These are phyloP conservation scores for Chrysaora quinquecirrha DNA, from an alignment of 30 jellyfish, hydroid and myxozoan genomes.

Conservation along the genomic window DNA sequence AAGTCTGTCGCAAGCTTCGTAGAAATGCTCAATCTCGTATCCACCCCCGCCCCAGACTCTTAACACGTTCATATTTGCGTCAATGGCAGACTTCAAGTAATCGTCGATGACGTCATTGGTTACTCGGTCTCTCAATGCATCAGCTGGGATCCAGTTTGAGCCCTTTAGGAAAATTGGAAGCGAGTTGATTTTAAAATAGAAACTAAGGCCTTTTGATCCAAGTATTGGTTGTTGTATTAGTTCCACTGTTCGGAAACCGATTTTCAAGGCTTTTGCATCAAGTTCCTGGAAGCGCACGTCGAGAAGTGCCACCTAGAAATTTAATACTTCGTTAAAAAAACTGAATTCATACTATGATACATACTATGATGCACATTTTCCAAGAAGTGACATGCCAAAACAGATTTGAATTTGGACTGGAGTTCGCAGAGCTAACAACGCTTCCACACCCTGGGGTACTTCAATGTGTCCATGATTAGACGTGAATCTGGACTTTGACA, in stretches of 20 bases:
- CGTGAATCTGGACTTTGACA: no score
- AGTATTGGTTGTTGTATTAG: conserved; percentile 83
- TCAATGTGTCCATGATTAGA: no score
- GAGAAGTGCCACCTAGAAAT: no score
- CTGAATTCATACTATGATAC: no score
- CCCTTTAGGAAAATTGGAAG: conserved; percentile 84
- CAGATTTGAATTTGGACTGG: no score
- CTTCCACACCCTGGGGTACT: no score
- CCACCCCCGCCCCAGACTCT: conserved; percentile 99
- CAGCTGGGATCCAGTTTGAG: conserved; percentile 95
- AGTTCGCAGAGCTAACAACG: no score
- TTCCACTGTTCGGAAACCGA: conserved; percentile 93
- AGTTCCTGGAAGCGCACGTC: no score
- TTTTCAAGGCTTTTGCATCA: no score
- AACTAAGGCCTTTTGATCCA: conserved; percentile 78
- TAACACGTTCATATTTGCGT: conserved; percentile 81
- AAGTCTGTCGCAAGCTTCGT: conserved; percentile 65
- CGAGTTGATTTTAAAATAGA: conserved; percentile 80
- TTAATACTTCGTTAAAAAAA: no score
- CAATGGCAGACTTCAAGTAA: conserved; percentile 58
- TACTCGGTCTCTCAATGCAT: conserved; percentile 80
- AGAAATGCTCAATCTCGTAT: conserved; percentile 77
- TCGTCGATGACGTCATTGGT: conserved; percentile 32
- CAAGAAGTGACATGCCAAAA: no score
- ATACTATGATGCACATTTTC: no score